Base-by-base conservation (phyloP, 2,113 vertebrate species). In the Lophotis ruficrista region DNA sequence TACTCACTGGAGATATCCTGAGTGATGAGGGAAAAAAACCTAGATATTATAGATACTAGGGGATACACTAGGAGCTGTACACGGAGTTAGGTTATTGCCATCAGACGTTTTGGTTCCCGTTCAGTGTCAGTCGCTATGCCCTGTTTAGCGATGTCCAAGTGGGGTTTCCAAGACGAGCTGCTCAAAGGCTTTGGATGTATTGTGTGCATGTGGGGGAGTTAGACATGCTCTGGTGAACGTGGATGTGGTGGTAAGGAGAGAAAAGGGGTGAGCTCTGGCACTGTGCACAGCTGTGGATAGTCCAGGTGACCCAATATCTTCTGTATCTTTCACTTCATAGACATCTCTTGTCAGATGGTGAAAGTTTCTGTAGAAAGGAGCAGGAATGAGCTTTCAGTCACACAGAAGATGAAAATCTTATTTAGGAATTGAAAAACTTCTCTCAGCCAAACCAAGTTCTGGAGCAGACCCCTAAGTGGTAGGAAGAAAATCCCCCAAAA, bases 171-270 rank as follows among this genome's bases (percentile, higher is more conserved):
- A 33, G 57, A 37, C 12, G 12, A 60, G 19, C 20, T 38, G 18
- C 24, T 69, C 6, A 30, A 25, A 68, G 66, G 10, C 12, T 47
- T 24, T 27, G 38, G 37, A 2, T 61, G 5, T 53, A 5, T 57
- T 51, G 33, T 0, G 0, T 47, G 30, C 2, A 1, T 16, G 6
- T 5, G 45, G 37, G 25, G 23, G n/a, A 37, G 48, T 33, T n/a
- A 17, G 22, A 6, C 8, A 0, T 6, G 2, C 8, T 48, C 28
- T 64, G 48, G 22, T 68, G 76, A 45, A 22, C 20, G 5, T 24
- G 30, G 75, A 25, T 0, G 8, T 21, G 33, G 13, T 64, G 50
- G 13, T 48, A 28, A 35, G 61, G 68, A 71, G 61, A n/a, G 57
- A 75, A 54, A 75, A 54, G 9, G 43, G 8, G 14, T 72, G 7